phyloP scores from a whole-genome alignment of 2,797 vertebrate species.

The Melanotaenia parkinsoni region DNA sequence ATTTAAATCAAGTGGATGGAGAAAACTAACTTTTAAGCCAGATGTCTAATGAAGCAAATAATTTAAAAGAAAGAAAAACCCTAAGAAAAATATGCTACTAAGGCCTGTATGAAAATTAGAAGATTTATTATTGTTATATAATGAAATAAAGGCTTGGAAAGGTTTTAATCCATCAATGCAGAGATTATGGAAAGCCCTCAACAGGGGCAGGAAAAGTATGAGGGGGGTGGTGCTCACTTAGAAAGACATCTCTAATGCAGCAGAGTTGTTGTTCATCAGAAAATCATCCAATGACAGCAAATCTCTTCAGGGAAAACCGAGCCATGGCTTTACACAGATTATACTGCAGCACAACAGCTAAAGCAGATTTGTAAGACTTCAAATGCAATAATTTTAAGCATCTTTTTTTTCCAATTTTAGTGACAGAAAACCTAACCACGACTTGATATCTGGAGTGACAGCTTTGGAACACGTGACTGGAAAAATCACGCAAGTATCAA shows the following conservation, averaged over 20 bases:
- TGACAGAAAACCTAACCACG: conserved; percentile 41
- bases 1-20: background rate
- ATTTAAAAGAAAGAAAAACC: background rate
- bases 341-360: conserved; percentile 68
- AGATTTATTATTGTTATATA: conserved; percentile 31
- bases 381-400: conserved; percentile 66
- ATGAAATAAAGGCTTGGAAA: conserved; percentile 37
- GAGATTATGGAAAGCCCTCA: conserved; percentile 70
- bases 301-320: conserved; percentile 74
- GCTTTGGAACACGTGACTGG: conserved; percentile 45
- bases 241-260: conserved; percentile 73
- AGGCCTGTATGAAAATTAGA: conserved; percentile 24
- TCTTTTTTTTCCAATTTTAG: conserved; percentile 12
- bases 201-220: conserved; percentile 34
- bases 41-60: background rate
- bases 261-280: conserved; percentile 68
- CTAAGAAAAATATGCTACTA: conserved; percentile 14
- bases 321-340: conserved; percentile 78
- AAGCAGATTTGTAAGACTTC: conserved; percentile 78
- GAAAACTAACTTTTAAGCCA: conserved; percentile 10
- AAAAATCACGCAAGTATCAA: conserved; percentile 22
- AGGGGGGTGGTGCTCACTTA: conserved; percentile 47
- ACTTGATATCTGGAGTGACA: conserved; percentile 47
- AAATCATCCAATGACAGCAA: conserved; percentile 61
- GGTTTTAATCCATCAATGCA: conserved; percentile 66